Evolutionary conservation across 2,888 invertebrate species (phyloP), one percentile per base, ranked within the genome.

Genomic region (Tachina grossa): DNA sequence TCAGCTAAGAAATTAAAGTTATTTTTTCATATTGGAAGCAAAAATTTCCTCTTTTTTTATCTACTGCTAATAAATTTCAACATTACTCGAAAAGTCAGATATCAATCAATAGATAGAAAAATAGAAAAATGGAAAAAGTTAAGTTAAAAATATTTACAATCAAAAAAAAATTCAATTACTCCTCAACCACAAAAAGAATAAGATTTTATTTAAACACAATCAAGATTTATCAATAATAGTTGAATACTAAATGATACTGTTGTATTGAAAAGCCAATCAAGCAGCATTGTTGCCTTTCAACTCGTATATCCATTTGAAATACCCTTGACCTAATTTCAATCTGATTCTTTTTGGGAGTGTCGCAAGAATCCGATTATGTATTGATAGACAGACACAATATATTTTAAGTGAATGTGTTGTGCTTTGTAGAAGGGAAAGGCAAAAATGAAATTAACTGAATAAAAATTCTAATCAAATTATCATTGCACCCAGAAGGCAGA

Each of bases 321-420:
- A 83, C 65, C 78, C 85, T 85, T 85, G 85, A 85, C 85, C 85
- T 53, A 76, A 71, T 82, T 85, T 53, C 9, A 22, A 13, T 16
- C 13, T 59, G 13, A 51, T 1, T 19, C 0, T 6, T 31, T 31
- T 31, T 5, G 0, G 31, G 45, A 72, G 39, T 59, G 47, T 59
- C 47, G 19, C 72, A 16, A 11, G 2, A 45, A 55, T 69, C 1
- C 22, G n/a, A n/a, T 22, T 22, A 39, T 6, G 0, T 31, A 31
- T 55, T 76, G 53, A 71, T 79, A 61, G 77, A 78, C 63, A 69
- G 69, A 47, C 51, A 39, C 65, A 79, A 83, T 71, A 53, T 69
- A 79, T 75, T 79, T 84, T 77, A 68, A 57, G n/a, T 74, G 43
- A 63, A 10, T 49, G 14, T 49, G n/a, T 49, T 31, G 16, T 65